These are phyloP conservation scores for Pocota personata DNA, from an alignment of 2,888 invertebrate species.

Conservation along the genomic window DNA sequence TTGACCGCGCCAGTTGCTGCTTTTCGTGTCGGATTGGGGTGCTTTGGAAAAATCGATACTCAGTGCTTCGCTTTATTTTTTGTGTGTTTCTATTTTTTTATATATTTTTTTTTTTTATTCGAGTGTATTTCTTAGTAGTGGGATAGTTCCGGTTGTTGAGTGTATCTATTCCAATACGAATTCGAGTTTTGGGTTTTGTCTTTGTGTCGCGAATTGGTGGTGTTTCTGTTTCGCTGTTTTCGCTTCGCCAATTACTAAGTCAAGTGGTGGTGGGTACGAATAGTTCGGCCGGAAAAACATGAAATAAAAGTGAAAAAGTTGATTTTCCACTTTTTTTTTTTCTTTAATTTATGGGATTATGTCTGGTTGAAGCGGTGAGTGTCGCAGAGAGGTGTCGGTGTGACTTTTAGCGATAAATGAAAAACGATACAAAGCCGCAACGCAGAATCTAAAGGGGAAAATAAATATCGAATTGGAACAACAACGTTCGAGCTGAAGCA, in stretches of 20 bases:
- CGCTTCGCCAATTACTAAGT: constrained; percentile 60
- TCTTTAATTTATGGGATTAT: constrained; percentile 64
- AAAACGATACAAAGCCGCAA: constrained; percentile 50
- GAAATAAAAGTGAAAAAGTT: constrained; percentile 74
- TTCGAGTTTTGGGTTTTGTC: constrained; percentile 47
- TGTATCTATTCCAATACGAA: constrained; percentile 49
- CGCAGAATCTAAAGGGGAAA: background rate
- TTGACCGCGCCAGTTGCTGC: background rate
- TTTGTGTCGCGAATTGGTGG: constrained; percentile 62
- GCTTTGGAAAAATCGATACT: constrained; percentile 68
- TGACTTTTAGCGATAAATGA: constrained; percentile 61
- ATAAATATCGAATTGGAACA: constrained; percentile 3
- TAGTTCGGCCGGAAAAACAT: constrained; percentile 65
- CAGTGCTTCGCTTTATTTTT: constrained; percentile 63
- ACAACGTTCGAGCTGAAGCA: background rate
- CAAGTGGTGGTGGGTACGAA: constrained; percentile 49
- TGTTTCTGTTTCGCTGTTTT: constrained; percentile 45
- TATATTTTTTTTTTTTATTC: constrained; percentile 14
- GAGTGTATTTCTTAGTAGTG: constrained; percentile 46
- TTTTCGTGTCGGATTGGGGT: constrained; percentile 28
- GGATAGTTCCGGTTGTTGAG: constrained; percentile 71
- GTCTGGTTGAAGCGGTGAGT: constrained; percentile 37
- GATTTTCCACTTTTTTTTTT: constrained; percentile 61
- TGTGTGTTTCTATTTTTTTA: constrained; percentile 42
- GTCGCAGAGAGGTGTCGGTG: constrained; percentile 58